A percentile compares a stretch with the other conserved stretches of the same genome.
These are phyloP conservation scores for Mandrillus leucophaeus DNA, from an alignment of 2,113 vertebrate species.

Conservation along the genomic window DNA sequence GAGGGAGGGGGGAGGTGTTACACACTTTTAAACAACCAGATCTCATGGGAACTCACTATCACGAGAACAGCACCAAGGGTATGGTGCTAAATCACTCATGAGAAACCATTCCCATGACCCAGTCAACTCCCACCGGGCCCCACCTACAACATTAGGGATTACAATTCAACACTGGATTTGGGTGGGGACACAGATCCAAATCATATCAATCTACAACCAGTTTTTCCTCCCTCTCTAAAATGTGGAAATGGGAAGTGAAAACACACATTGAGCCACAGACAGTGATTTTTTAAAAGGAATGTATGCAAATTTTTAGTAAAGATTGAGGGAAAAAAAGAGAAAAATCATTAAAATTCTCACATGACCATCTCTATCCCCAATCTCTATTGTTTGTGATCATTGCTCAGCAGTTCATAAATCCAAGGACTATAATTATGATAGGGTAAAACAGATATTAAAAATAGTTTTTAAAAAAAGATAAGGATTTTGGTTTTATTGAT, in stretches of 20 bases:
- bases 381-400: background rate
- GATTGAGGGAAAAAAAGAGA: background rate
- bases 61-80: no score
- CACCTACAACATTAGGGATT: no score
- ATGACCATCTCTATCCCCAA: background rate
- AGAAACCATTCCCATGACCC: no score
- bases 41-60: no score
- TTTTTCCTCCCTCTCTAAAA: accelerated
- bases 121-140: no score
- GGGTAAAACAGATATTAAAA: background rate
- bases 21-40: no score
- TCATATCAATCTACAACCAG: background rate
- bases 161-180: no score
- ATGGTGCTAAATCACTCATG: no score
- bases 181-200: no score
- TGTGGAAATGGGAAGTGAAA: background rate
- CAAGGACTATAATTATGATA: background rate
- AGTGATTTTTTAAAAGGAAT: background rate
- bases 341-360: background rate
- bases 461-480: background rate
- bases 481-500: background rate
- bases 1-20: no score
- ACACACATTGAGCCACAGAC: background rate
- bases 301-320: background rate
- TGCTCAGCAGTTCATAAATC: background rate